Evolutionary conservation across 2,888 invertebrate species (phyloP).

Genomic region (Tetragonisca angustula): DNA sequence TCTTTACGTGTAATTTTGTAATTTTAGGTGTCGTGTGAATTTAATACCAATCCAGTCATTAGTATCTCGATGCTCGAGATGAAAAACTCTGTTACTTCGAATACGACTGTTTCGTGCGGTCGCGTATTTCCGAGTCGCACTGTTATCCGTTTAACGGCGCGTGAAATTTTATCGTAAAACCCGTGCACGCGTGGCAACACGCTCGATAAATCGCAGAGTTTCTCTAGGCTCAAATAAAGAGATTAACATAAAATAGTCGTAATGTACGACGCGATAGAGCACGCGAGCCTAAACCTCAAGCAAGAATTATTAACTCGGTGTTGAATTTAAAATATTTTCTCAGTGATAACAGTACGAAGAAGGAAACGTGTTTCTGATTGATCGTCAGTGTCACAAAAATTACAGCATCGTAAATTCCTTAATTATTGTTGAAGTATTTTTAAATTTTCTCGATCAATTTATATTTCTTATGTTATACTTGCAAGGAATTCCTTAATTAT

Average conservation of each 20-base stretch:
- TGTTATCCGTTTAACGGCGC: not conserved
- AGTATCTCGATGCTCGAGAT: not conserved
- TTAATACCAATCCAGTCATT: not conserved
- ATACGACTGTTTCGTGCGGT: not conserved
- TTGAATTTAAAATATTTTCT: too few relatives aligned
- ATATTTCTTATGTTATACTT: too few relatives aligned
- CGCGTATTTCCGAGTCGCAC: not conserved
- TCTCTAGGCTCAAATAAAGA: not conserved
- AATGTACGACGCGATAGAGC: not conserved
- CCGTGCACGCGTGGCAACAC: slow-evolving; percentile 2
- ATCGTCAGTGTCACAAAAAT: too few relatives aligned
- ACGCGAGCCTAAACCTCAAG: too few relatives aligned
- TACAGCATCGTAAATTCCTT: too few relatives aligned
- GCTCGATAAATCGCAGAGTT: slow-evolving; percentile 39
- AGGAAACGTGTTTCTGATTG: too few relatives aligned
- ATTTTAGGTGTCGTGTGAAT: not conserved
- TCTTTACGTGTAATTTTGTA: too few relatives aligned
- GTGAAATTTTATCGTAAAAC: slow-evolving; percentile 47
- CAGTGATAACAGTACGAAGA: too few relatives aligned
- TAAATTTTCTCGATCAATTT: too few relatives aligned
- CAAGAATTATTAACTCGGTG: too few relatives aligned
- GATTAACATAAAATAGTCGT: not conserved
- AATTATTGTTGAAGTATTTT: too few relatives aligned
- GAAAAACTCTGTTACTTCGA: not conserved
- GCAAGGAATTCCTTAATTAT: too few relatives aligned